phyloP scores from a whole-genome alignment of 2,888 invertebrate species.

The Pardosa pseudoannulata region DNA sequence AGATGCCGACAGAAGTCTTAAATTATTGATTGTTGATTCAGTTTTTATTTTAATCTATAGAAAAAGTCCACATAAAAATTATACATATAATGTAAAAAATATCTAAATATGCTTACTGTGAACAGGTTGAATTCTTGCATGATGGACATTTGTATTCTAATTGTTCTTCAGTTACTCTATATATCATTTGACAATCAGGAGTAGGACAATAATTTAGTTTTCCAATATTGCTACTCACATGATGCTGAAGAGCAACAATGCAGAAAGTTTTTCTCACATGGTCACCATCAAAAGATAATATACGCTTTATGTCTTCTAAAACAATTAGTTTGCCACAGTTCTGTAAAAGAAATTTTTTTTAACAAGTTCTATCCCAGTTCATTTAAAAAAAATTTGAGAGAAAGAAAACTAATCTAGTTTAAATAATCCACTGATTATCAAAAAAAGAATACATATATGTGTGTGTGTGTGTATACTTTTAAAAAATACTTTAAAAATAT shows the following conservation, averaged over 20 bases:
- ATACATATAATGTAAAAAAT: no score
- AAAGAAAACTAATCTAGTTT: no score
- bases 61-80: no score
- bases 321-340: slow-evolving; percentile 42
- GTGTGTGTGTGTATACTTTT: no score
- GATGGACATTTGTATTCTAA: slow-evolving; percentile 26
- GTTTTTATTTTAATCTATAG: no score
- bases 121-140: slow-evolving; percentile 41
- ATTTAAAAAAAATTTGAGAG: no score
- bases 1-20: no score
- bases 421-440: no score
- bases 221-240: slow-evolving; percentile 29
- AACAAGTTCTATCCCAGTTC: no score
- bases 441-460: no score
- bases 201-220: slow-evolving; percentile 49
- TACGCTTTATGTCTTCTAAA: slow-evolving; percentile 39
- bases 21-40: no score
- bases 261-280: slow-evolving; percentile 28
- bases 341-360: slow-evolving; percentile 8
- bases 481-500: no score
- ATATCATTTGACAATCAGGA: slow-evolving; percentile 49
- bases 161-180: slow-evolving; percentile 15
- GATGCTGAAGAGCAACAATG: slow-evolving; percentile 40
- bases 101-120: slow-evolving; percentile 49
- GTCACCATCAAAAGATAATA: slow-evolving; percentile 33